Evolutionary conservation across 2,797 vertebrate species (phyloP).

Genomic region (Synanceia verrucosa): DNA sequence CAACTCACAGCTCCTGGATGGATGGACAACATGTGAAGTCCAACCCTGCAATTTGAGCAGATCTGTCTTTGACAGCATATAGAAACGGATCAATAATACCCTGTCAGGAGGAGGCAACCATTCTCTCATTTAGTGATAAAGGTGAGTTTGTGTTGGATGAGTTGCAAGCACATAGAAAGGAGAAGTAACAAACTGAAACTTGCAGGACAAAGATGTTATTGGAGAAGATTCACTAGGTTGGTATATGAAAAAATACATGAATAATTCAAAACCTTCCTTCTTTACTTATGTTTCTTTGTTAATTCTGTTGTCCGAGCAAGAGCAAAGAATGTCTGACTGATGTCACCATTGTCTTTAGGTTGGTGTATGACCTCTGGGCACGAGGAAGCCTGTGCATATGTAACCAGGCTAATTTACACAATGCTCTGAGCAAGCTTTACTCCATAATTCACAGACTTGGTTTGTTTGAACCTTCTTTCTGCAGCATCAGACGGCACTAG

Average conservation of each 20-base stretch:
- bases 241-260: constrained; percentile 26
- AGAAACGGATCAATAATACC: constrained; percentile 77
- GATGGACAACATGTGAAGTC: constrained; percentile 66
- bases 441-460: constrained; percentile 82
- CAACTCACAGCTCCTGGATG: constrained; percentile 55
- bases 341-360: constrained; percentile 68
- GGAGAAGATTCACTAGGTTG: constrained; percentile 24
- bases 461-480: constrained; percentile 81
- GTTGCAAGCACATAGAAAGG: constrained; percentile 32
- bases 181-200: constrained; percentile 25
- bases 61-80: constrained; percentile 72
- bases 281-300: constrained; percentile 35
- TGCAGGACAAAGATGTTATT: constrained; percentile 12
- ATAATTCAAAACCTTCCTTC: constrained; percentile 23
- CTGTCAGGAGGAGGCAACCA: constrained; percentile 69
- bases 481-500: constrained; percentile 71
- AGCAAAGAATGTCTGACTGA: constrained; percentile 34
- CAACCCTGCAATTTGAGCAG: constrained; percentile 66
- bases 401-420: constrained; percentile 84
- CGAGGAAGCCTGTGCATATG: constrained; percentile 76
- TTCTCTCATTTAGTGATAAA: constrained; percentile 69
- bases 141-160: constrained; percentile 52
- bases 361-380: constrained; percentile 70
- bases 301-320: constrained; percentile 48
- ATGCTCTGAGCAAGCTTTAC: constrained; percentile 75